phyloP scores from a whole-genome alignment of 2,797 vertebrate species.

The Gouania willdenowi region DNA sequence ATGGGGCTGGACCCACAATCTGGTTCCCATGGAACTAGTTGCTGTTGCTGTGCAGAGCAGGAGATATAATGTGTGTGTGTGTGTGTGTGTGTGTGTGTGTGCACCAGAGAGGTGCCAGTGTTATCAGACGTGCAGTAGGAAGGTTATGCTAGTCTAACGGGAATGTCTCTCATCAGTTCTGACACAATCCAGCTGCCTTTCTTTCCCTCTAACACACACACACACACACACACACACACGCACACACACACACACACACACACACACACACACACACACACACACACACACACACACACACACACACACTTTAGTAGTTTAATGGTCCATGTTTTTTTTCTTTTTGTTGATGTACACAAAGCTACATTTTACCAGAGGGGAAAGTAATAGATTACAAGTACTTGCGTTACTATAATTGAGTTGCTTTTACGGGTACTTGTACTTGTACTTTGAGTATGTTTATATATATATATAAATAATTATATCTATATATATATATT shows the following conservation, averaged over 20 bases:
- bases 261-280: not conserved
- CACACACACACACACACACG: conserved; percentile 6
- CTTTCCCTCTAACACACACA: not conserved
- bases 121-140: conserved; percentile 90
- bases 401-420: too few species aligned
- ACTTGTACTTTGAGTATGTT: too few species aligned
- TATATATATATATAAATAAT: too few species aligned
- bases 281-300: too few species aligned
- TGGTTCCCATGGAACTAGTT: conserved; percentile 54
- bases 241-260: not conserved
- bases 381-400: too few species aligned
- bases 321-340: too few species aligned
- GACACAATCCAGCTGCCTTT: conserved; percentile 90
- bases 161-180: conserved; percentile 81
- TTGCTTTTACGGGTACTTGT: too few species aligned
- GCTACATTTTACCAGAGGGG: too few species aligned
- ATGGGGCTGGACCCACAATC: conserved; percentile 33
- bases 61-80: conserved; percentile 26
- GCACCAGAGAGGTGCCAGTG: conserved; percentile 79
- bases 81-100: conserved; percentile 16
- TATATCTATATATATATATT: too few species aligned
- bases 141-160: conserved; percentile 94
- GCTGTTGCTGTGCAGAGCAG: conserved; percentile 9
- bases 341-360: too few species aligned
- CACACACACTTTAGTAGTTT: too few species aligned